A percentile compares a stretch with the other conserved stretches of the same genome.
Evolutionary conservation across 1,140 invertebrate species (phyloP).

Genomic region (Pogonognathellus flavescens): DNA sequence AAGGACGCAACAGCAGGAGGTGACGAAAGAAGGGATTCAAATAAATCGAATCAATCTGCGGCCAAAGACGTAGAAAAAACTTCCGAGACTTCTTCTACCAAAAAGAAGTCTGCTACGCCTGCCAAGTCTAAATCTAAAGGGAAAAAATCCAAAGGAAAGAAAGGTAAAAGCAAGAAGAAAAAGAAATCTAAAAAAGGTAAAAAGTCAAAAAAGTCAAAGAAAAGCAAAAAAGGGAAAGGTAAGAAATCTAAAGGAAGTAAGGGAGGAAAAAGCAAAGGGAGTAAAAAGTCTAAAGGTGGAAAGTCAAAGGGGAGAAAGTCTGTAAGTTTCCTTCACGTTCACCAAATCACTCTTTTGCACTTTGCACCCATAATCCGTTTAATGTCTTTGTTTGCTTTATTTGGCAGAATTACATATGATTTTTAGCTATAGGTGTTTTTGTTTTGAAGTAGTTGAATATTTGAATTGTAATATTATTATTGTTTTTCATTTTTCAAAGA

Average conservation of each 20-base stretch:
- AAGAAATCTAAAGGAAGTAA: slow-evolving; percentile 31
- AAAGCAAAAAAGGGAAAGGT: slow-evolving; percentile 42
- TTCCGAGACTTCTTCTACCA: not conserved
- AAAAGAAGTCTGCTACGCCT: not conserved
- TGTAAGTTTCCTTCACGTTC: not conserved
- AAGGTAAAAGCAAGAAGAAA: not conserved
- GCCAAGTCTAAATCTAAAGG: not conserved
- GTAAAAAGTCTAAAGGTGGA: slow-evolving; percentile 16
- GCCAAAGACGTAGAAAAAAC: not conserved
- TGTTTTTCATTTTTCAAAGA: not conserved
- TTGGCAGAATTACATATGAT: too few relatives aligned
- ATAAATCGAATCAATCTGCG: not conserved
- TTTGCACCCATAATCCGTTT: too few relatives aligned
- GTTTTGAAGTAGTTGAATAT: too few relatives aligned
- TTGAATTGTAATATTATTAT: too few relatives aligned
- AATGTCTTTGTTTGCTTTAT: too few relatives aligned
- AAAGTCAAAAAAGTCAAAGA: slow-evolving; percentile 4
- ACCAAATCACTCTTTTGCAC: too few relatives aligned
- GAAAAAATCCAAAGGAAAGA: slow-evolving; percentile 8
- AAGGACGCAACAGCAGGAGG: not conserved
- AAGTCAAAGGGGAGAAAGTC: slow-evolving; percentile 31
- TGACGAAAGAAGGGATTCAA: not conserved
- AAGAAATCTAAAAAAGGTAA: slow-evolving; percentile 39
- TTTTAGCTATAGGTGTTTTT: too few relatives aligned
- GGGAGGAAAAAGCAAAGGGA: slow-evolving; percentile 34